Conservation (phyloP, 2,888 invertebrate species). For the Dastarcus helophoroides region DNA sequence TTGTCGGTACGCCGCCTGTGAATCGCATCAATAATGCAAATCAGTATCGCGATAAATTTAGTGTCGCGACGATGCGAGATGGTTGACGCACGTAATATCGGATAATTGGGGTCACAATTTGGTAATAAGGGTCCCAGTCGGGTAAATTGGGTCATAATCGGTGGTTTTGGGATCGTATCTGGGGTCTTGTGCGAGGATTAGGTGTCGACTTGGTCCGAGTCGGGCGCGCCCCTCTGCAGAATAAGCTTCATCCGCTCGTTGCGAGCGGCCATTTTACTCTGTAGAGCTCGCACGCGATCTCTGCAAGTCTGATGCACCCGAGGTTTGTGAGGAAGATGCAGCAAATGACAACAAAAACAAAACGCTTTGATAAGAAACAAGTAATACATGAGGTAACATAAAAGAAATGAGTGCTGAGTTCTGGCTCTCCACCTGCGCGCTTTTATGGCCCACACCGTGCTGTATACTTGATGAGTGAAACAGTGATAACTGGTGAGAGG, state of each 20-base stretch:
- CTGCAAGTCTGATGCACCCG: slow-evolving; percentile 59
- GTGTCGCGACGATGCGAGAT: no score
- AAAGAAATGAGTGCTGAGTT: slow-evolving; percentile 15
- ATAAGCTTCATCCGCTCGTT: slow-evolving; percentile 81
- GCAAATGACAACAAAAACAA: slow-evolving; percentile 43
- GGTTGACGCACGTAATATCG: no score
- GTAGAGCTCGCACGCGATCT: slow-evolving; percentile 75
- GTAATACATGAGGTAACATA: slow-evolving; percentile 25
- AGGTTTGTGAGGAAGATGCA: slow-evolving; percentile 29
- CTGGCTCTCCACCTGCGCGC: not conserved
- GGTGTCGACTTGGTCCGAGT: slow-evolving; percentile 63
- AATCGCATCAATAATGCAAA: no score
- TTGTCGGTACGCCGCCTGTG: slow-evolving; percentile 38
- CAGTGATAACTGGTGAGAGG: slow-evolving; percentile 11
- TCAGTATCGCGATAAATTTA: no score
- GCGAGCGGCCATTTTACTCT: slow-evolving; percentile 78
- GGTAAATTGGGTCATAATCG: slow-evolving; percentile 32
- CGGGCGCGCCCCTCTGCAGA: slow-evolving; percentile 77
- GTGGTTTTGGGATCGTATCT: slow-evolving; percentile 16
- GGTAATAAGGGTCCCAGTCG: no score
- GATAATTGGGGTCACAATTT: no score
- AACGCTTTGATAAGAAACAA: slow-evolving; percentile 12
- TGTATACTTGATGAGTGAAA: slow-evolving; percentile 27
- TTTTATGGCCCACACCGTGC: slow-evolving; percentile 25
- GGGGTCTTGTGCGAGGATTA: slow-evolving; percentile 27